phyloP scores from a whole-genome alignment of 92 coral and sea anemone genomes.

The Zoanthus sociatus region DNA sequence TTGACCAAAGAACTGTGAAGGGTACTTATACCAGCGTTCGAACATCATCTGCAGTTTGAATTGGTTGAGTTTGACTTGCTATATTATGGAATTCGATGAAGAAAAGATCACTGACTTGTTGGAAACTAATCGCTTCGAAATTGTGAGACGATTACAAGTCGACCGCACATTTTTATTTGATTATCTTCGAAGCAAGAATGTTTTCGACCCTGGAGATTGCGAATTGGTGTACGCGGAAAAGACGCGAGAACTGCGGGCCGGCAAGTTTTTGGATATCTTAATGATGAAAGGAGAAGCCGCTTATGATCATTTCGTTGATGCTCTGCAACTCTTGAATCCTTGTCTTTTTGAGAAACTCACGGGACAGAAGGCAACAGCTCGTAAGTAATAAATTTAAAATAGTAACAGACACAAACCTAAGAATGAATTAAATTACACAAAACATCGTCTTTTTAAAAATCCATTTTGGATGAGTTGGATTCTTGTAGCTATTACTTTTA shows the following conservation, averaged over 20 bases:
- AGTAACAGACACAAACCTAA: not conserved
- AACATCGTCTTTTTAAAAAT: too few relatives aligned
- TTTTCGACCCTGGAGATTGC: slow-evolving; percentile 71
- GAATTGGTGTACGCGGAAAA: slow-evolving; percentile 73
- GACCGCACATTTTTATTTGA: slow-evolving; percentile 76
- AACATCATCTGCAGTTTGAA: not conserved
- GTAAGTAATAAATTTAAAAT: not conserved
- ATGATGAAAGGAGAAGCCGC: slow-evolving; percentile 70
- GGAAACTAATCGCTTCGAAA: slow-evolving; percentile 72
- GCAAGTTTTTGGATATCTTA: slow-evolving; percentile 74
- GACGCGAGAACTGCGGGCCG: slow-evolving; percentile 69
- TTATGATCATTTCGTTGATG: slow-evolving; percentile 64
- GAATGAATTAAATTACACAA: not conserved
- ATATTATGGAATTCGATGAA: slow-evolving; percentile 29
- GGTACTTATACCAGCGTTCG: not conserved
- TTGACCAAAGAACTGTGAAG: not conserved
- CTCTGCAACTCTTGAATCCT: slow-evolving; percentile 78
- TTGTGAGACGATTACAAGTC: slow-evolving; percentile 69
- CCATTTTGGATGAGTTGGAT: not conserved
- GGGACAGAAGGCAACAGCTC: slow-evolving; percentile 61
- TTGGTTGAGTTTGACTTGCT: not conserved
- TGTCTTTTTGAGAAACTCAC: slow-evolving; percentile 71
- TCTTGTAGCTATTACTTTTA: not conserved
- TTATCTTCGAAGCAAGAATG: slow-evolving; percentile 75
- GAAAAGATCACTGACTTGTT: slow-evolving; percentile 52